Conservation (phyloP, 2,888 invertebrate species). For the Julus scanicus region DNA sequence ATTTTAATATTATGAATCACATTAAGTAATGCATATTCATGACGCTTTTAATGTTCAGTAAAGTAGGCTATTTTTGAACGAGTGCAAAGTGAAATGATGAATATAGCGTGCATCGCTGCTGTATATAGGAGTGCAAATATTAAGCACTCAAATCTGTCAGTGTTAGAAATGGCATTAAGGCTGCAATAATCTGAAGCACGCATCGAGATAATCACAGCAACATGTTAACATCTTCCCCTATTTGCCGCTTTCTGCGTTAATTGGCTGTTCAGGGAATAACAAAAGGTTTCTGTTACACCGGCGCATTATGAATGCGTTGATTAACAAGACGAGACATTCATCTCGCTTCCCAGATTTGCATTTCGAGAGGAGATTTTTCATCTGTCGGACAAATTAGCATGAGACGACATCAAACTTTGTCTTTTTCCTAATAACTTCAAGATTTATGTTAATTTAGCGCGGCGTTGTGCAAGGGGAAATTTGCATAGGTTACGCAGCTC, state of each 20-base stretch:
- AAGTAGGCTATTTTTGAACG: conserved; percentile 44
- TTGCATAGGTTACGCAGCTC: neutral
- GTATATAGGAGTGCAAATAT: neutral
- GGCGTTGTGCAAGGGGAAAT: neutral
- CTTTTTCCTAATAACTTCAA: neutral
- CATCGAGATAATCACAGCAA: conserved; percentile 49
- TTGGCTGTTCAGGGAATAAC: conserved; percentile 52
- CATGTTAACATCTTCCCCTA: conserved; percentile 52
- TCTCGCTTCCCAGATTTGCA: conserved; percentile 20
- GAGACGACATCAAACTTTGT: conserved; percentile 33
- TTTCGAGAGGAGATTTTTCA: neutral
- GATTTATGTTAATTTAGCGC: conserved; percentile 9
- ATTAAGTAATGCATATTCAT: conserved; percentile 52
- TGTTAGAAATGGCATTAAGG: conserved; percentile 49
- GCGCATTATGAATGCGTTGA: conserved; percentile 26
- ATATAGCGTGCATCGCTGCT: neutral
- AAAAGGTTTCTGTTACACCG: conserved; percentile 11
- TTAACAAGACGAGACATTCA: conserved; percentile 40
- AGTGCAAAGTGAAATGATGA: conserved; percentile 23
- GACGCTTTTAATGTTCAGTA: conserved; percentile 47
- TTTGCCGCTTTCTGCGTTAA: conserved; percentile 48
- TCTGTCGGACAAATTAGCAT: neutral
- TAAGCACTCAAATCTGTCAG: conserved; percentile 50
- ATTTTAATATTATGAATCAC: conserved; percentile 29
- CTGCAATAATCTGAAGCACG: conserved; percentile 46